Base-by-base conservation (phyloP, 1,140 invertebrate species). In the Drosophila lowei region DNA sequence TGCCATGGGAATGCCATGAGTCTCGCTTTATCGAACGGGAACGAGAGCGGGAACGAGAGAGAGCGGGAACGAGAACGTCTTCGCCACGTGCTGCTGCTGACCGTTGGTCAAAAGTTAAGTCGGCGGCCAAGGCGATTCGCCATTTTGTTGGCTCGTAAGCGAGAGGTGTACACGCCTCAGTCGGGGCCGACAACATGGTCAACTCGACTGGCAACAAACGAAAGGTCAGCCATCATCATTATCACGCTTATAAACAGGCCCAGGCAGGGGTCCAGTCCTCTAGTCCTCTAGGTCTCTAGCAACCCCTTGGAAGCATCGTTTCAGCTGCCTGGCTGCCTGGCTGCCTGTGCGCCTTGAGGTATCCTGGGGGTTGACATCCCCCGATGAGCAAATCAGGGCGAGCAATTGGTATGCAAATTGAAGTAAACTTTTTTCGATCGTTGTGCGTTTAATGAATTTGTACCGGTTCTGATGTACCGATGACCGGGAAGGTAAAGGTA, bases 171-270 rank as follows among this genome's bases (percentile, higher is more conserved):
- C 34, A 38, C 34, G 34, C 34, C 34, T 38, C 11, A 38, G 34
- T 13, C 11, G 34, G 34, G 34, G 34, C 34, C 34, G 16, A 50
- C 38, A 46, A 38, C 43, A 54, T 48, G 43, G 18, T 18, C 67
- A 72, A 64, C 60, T 59, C 49, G 21, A 46, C 18, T 18, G 11
- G 9, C 9, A 18, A 42, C 52, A 53, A 47, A 23, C 67, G 38
- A 90, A 70, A 90, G 86, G 86, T 90, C 86, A 90, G 86, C 86
- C 86, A 88, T 88, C 83, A 86, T 90, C 86, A 90, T 90, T 90
- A 90, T 90, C 86, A 90, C 88, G 81, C 86, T 90, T 90, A 89
- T 88, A 83, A 88, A 55, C 62, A 50, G 46, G 62, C 55, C 53
- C 58, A 21, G 25, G 25, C 55, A 1, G 25, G 15, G 23, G 16